Evolutionary conservation across 2,113 vertebrate species (phyloP).

Genomic region (Malurus cyaneus): DNA sequence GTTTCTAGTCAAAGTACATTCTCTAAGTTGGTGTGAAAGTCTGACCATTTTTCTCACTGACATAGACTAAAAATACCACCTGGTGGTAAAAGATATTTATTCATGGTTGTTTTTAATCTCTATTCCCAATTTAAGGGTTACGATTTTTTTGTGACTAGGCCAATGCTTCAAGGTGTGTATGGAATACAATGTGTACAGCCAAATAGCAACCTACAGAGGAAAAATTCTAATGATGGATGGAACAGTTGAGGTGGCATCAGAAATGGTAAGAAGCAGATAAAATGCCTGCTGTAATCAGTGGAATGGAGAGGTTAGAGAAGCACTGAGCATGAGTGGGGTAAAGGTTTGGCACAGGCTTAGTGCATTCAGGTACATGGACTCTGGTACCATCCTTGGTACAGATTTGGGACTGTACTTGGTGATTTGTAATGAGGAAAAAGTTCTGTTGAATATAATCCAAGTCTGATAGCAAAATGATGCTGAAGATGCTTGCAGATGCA

Average conservation of each 20-base stretch:
- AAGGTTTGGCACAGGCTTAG: background rate
- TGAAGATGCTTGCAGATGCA: background rate
- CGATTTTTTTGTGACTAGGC: background rate
- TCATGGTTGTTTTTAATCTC: background rate
- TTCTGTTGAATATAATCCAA: background rate
- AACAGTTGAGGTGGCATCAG: background rate
- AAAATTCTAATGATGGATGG: background rate
- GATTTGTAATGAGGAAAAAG: background rate
- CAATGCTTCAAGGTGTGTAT: background rate
- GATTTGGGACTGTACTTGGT: background rate
- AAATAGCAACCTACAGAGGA: background rate
- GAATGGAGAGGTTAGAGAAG: background rate
- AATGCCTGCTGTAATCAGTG: background rate
- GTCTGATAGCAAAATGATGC: background rate
- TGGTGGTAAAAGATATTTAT: background rate
- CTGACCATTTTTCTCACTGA: background rate
- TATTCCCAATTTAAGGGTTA: background rate
- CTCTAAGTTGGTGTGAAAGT: background rate
- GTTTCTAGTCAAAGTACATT: background rate
- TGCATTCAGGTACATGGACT: background rate
- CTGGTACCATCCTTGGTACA: background rate
- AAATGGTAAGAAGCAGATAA: background rate
- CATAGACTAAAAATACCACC: background rate
- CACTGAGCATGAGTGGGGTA: background rate
- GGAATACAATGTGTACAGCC: rapidly evolving